Base-by-base conservation (phyloP, 2,888 invertebrate species). In the Drosophila aldrichi region DNA sequence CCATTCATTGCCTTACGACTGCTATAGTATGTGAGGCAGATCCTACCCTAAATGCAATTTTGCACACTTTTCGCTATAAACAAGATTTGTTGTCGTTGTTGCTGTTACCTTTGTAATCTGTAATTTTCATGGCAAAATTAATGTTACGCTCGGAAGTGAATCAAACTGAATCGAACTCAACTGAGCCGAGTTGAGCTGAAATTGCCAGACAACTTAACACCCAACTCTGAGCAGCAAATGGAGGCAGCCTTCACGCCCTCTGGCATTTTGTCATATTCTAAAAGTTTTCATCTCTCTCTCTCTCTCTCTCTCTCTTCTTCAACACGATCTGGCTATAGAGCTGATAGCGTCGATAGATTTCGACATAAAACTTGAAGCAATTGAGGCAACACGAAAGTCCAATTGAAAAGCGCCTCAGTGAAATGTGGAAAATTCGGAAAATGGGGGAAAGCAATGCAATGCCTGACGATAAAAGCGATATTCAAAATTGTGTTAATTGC, bases 401-500 rank as follows among this genome's bases (percentile, higher is more conserved):
- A 76, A 84, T 84, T 81, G 85, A 81, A 62, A 76, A 66, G 54
- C 49, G 64, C 32, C 43, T 44, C 18, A 46, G 34, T 25, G 34
- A 44, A 52, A 52, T 52, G 22, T 25, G 38, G 38, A n/a, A 52
- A 40, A 63, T 54, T 52, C 57, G 49, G 73, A 40, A 55, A 60
- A 57, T 20, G 46, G 57, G 52, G 14, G 18, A 57, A 55, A 25
- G 57, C 71, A 77, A 74, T 77, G 81, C 72, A 83, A 76, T 79
- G 74, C 70, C 73, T 59, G 71, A 7, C 67, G 75, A 84, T 84
- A 88, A 88, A 84, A 88, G 54, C 52, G 57, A 55, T 55, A 75
- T 86, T 77, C 77, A 81, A 72, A 83, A 83, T 82, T 82, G 88
- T 83, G 83, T 83, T 83, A 83, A 88, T 88, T 85, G 82, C 59